Conservation (phyloP, 2,888 invertebrate genomes). For the Lasius platythorax region DNA sequence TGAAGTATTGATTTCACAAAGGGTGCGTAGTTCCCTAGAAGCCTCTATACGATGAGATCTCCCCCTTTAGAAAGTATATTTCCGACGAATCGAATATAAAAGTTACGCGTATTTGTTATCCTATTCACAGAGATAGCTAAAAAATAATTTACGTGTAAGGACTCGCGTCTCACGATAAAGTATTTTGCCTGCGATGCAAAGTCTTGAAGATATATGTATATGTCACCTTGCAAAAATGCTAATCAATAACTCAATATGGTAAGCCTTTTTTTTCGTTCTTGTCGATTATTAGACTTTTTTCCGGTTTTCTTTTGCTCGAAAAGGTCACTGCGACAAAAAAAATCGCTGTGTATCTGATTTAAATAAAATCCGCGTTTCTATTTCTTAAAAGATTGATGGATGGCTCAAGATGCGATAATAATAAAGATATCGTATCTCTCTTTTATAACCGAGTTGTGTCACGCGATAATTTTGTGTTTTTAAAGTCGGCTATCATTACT, state of each 20-base stretch:
- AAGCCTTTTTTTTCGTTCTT: not conserved
- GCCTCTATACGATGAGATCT: not conserved
- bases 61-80: constrained; percentile 19
- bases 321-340: not conserved
- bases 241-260: not conserved
- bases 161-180: not conserved
- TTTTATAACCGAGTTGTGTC: not conserved
- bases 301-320: not conserved
- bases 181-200: not conserved
- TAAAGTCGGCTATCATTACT: constrained; percentile 51
- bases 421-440: not conserved
- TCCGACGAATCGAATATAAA: not conserved
- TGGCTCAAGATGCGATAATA: not conserved
- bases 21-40: constrained; percentile 43
- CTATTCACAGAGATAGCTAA: not conserved
- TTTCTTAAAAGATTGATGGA: constrained; percentile 26
- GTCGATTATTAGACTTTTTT: not conserved
- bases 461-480: not conserved
- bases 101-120: not conserved
- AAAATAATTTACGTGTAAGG: not conserved
- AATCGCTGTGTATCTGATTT: not conserved
- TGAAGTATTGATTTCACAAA: constrained; percentile 66
- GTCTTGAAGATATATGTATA: not conserved
- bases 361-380: not conserved
- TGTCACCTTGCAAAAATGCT: not conserved